Base-by-base conservation (phyloP, 2,888 invertebrate genomes). In the Pammene fasciana region DNA sequence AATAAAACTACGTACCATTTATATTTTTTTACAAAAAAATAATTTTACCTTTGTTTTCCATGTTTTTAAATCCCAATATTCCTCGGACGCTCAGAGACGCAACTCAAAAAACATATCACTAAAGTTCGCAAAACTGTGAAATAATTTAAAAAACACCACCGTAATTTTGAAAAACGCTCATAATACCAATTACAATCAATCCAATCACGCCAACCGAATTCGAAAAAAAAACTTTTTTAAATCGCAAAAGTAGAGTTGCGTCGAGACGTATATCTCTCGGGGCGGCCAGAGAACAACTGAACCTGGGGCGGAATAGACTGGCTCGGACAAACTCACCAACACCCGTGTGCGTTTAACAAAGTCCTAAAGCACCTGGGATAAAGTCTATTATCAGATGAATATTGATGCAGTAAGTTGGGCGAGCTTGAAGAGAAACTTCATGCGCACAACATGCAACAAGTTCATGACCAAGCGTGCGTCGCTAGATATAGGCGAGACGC, bases 271-370 rank as follows among this genome's bases (percentile, higher is more conserved):
- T 0, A 11, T 4, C 59, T 45, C 66, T 14, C 52, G 43, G 26
- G 5, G 52, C 66, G 66, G 52, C 66, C 66, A 59, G 43, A 14
- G 59, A 67, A 36, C 43, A 36, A 67, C 66, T 67, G 66, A 66
- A 60, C 50, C 16, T 52, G 34, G 62, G 41, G 26, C 62, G n/a
- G 38, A 48, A 26, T n/a, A 9, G 18, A 16, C 61, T 26, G 59
- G 38, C 13, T 18, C 16, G 13, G 13, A 13, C 16, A n/a, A 41
- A 41, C n/a, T 26, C 13, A 41, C 41, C 48, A 18, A 38, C 36
- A 11, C 26, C 9, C n/a, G 5, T 5, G 11, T 16, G 14, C 57
- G n/a, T 9, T 43, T 18, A 45, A 16, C 43, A 36, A 45, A 9
- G n/a, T 36, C 52, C 43, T 34, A 45, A 11, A 0, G 3, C 5